These are phyloP conservation scores for Brenthis hecate DNA, from an alignment of 2,888 invertebrate species.

Conservation along the genomic window DNA sequence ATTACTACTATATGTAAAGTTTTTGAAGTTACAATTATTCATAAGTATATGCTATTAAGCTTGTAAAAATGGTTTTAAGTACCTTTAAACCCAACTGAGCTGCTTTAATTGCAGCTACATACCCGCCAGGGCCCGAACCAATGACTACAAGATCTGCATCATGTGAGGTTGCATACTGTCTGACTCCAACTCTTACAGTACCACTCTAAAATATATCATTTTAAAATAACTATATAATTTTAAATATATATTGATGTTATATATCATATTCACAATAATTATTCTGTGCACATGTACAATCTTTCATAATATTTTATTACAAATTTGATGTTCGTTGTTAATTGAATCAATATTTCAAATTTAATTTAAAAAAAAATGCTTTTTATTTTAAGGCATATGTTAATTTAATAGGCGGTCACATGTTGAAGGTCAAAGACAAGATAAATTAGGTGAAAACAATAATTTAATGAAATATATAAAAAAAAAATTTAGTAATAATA, in stretches of 20 bases:
- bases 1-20: too few relatives aligned
- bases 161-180: slow-evolving; percentile 87
- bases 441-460: slow-evolving; percentile 27
- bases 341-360: too few relatives aligned
- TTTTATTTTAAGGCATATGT: neutral
- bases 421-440: slow-evolving; percentile 67
- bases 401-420: slow-evolving; percentile 61
- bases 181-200: slow-evolving; percentile 60
- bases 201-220: slow-evolving; percentile 55
- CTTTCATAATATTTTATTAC: too few relatives aligned
- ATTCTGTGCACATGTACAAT: too few relatives aligned
- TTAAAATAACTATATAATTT: neutral
- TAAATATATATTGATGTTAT: neutral
- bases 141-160: slow-evolving; percentile 98
- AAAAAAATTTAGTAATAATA: neutral
- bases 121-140: slow-evolving; percentile 99
- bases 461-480: neutral
- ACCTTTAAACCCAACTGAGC: slow-evolving; percentile 98
- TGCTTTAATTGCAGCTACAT: slow-evolving; percentile 99
- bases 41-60: too few relatives aligned
- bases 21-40: too few relatives aligned
- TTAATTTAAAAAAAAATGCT: too few relatives aligned
- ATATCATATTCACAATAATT: neutral
- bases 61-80: neutral
- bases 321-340: too few relatives aligned